Base-by-base conservation (phyloP, 2,888 invertebrate genomes). In the Gonocerus acuteangulatus region DNA sequence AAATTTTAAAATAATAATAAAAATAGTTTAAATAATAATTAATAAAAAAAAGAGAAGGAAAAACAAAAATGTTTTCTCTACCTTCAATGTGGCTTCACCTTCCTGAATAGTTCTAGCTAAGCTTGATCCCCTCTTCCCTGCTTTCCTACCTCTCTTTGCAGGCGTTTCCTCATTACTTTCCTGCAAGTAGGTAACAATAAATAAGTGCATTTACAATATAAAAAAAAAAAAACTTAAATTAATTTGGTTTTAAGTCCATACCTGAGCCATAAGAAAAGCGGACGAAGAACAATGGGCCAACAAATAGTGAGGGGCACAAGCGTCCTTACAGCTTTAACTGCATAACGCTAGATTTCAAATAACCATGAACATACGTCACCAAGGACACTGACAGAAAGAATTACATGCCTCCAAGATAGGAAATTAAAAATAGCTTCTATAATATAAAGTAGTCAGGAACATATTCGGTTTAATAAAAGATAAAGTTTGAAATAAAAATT, bases 1-100 rank as follows among this genome's bases (percentile, higher is more conserved):
- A 48, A 22, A 56, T 19, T 32, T 3, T 32, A 23, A 49, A 22
- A 49, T 16, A n/a, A 1, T 13, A 23, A 2, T 13, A 42, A 22
- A 18, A 49, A 49, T 23, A 18, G n/a, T 27, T 13, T 2, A 27
- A 42, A 23, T 32, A 18, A 52, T 23, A 27, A 19, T 36, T 13
- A 22, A 36, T 52, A 15, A 18, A 15, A 22, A 22, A 36, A 16
- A 9, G 2, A 16, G 18, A n/a, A n/a, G n/a, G n/a, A n/a, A n/a
- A 51, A 51, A 18, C 6, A 19, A 51, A 27, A 32, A 16, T 15
- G 6, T 15, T 13, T 9, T 19, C 16, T n/a, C n/a, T 42, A 66
- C 66, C 61, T 66, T 66, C n/a, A 66, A 56, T 13, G 64, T 66
- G 19, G 66, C 66, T 64, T 67, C 66, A 9, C 66, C 67, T 62